Evolutionary conservation across 2,888 invertebrate genomes (phyloP).

Genomic region (Spodoptera picta): DNA sequence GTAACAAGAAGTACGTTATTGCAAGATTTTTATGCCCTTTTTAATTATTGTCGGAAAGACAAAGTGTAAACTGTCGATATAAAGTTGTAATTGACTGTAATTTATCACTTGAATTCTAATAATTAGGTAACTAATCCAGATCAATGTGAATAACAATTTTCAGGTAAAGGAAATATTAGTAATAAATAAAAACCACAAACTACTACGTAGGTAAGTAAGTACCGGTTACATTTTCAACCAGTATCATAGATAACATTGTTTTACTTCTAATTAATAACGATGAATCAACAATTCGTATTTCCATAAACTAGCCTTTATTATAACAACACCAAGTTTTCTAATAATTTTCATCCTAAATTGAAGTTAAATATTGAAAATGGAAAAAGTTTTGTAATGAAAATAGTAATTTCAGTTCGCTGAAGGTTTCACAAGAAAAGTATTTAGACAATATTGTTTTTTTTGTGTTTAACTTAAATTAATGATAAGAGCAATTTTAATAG

Average conservation of each 20-base stretch:
- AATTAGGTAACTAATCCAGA: too few species aligned
- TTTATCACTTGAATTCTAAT: too few species aligned
- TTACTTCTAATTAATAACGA: slow-evolving; percentile 18
- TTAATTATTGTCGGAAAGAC: too few species aligned
- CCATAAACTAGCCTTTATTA: slow-evolving; percentile 6
- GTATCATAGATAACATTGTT: slow-evolving; percentile 5
- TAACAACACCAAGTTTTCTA: slow-evolving; percentile 22
- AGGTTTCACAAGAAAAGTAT: slow-evolving; percentile 25
- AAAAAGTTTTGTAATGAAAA: slow-evolving; percentile 50
- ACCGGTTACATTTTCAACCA: not conserved
- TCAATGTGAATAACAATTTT: too few species aligned
- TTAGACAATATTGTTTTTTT: slow-evolving; percentile 31
- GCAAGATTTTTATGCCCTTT: too few species aligned
- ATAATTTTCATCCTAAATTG: slow-evolving; percentile 30
- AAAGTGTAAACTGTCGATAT: too few species aligned
- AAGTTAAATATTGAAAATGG: slow-evolving; percentile 38
- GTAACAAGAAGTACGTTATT: too few species aligned
- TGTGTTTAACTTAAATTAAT: slow-evolving; percentile 33
- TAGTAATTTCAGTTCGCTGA: slow-evolving; percentile 39
- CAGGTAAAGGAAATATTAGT: slow-evolving; percentile 11
- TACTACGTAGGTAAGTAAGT: not conserved
- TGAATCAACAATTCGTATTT: slow-evolving; percentile 19
- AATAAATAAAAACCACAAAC: slow-evolving; percentile 25
- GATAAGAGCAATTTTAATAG: slow-evolving; percentile 2
- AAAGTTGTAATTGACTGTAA: too few species aligned